Conservation (phyloP, 30 jellyfish, hydroid and myxozoan species). For the Cassiopea andromeda region DNA sequence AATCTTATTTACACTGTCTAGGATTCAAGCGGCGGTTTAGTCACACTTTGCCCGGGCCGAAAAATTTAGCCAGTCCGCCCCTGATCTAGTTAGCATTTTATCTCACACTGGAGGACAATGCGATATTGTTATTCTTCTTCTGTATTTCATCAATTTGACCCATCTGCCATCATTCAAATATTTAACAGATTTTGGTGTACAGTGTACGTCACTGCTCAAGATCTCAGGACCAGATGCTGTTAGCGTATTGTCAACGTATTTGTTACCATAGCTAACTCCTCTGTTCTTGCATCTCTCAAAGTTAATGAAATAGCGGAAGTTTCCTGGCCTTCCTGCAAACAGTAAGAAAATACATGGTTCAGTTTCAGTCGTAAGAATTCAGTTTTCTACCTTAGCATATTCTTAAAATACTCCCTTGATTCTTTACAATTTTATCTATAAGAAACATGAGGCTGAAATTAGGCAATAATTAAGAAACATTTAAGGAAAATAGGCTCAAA, state of each 20-base stretch:
- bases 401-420: too few relatives aligned
- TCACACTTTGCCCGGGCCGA: too few relatives aligned
- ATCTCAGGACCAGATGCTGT: conserved; percentile 65
- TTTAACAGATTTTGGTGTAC: conserved; percentile 31
- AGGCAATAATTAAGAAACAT: too few relatives aligned
- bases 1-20: too few relatives aligned
- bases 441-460: too few relatives aligned
- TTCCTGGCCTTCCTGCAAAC: not conserved
- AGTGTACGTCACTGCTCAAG: conserved; percentile 19
- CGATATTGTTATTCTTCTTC: not conserved
- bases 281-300: conserved; percentile 54
- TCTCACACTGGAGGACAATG: not conserved
- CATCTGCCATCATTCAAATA: conserved; percentile 17
- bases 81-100: not conserved
- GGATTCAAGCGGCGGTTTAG: too few relatives aligned
- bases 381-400: too few relatives aligned
- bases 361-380: too few relatives aligned
- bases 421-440: too few relatives aligned
- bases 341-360: not conserved
- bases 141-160: not conserved
- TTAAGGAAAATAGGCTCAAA: too few relatives aligned
- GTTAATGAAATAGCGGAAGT: conserved; percentile 59
- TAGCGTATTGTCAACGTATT: conserved; percentile 42
- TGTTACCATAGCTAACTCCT: conserved; percentile 59
- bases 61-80: too few relatives aligned